Evolutionary conservation across 2,113 vertebrate genomes (phyloP).

Genomic region (Pseudorasbora parva): DNA sequence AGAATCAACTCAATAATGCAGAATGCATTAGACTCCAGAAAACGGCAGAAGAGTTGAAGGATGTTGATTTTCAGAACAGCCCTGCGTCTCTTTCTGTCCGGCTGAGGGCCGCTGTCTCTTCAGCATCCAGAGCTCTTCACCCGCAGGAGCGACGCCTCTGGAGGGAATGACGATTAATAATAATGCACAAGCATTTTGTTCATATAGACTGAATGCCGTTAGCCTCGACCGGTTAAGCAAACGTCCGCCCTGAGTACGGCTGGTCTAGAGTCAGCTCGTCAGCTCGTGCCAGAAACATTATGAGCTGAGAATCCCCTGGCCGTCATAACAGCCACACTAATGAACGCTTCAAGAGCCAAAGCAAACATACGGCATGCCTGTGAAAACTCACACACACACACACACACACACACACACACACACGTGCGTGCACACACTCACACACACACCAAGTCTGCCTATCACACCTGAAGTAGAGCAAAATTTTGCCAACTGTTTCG

Average conservation of each 20-base stretch:
- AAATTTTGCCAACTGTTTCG: too few relatives aligned
- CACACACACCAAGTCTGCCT: too few relatives aligned
- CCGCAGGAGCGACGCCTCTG: neutral
- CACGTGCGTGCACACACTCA: too few relatives aligned
- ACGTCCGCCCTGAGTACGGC: neutral
- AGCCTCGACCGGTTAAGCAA: neutral
- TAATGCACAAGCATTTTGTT: neutral
- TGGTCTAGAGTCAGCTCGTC: slow-evolving; percentile 42
- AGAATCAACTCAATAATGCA: too few relatives aligned
- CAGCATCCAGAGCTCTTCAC: neutral
- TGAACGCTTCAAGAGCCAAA: slow-evolving; percentile 50
- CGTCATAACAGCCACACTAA: slow-evolving; percentile 44
- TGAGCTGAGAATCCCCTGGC: slow-evolving; percentile 38
- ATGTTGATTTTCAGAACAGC: neutral
- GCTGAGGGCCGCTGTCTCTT: neutral
- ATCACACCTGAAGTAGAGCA: too few relatives aligned
- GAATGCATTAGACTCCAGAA: too few relatives aligned
- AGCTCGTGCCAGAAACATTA: slow-evolving; percentile 13
- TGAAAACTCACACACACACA: slow-evolving; percentile 46
- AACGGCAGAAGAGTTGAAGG: neutral
- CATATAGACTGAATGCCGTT: slow-evolving; percentile 54
- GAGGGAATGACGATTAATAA: neutral
- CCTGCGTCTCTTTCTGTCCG: neutral
- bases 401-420: neutral
- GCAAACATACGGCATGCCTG: slow-evolving; percentile 46